Evolutionary conservation across 2,113 vertebrate species (phyloP).

Genomic region (Rattus rattus): DNA sequence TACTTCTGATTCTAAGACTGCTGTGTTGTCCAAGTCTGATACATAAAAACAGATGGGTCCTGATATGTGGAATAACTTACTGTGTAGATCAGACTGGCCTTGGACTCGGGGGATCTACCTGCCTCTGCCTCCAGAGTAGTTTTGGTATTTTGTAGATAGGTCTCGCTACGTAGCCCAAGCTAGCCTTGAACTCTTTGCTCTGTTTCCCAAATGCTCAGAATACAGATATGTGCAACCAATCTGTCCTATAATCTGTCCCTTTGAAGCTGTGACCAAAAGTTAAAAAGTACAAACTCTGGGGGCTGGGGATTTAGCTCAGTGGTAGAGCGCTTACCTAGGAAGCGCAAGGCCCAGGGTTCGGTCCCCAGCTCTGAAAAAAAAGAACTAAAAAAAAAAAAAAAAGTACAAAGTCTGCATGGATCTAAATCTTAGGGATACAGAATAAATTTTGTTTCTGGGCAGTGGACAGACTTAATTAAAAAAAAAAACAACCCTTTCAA

Average conservation of each 20-base stretch:
- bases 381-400: too few relatives aligned
- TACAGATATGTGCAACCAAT: not conserved
- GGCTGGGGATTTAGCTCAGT: too few relatives aligned
- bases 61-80: not conserved
- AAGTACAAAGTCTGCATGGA: not conserved
- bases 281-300: not conserved
- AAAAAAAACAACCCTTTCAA: not conserved
- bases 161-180: not conserved
- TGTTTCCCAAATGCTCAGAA: not conserved
- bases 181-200: not conserved
- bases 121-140: not conserved
- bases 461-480: not conserved
- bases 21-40: not conserved
- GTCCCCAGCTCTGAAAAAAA: too few relatives aligned
- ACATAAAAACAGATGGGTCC: not conserved
- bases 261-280: slow-evolving; percentile 1
- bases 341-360: too few relatives aligned
- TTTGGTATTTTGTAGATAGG: not conserved
- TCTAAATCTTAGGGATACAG: not conserved
- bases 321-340: too few relatives aligned
- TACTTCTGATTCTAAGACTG: not conserved
- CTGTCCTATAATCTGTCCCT: not conserved
- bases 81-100: not conserved
- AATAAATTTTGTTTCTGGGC: not conserved
- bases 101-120: not conserved